Evolutionary conservation across 1,140 invertebrate species (phyloP).

Genomic region (Drosophila pandora): DNA sequence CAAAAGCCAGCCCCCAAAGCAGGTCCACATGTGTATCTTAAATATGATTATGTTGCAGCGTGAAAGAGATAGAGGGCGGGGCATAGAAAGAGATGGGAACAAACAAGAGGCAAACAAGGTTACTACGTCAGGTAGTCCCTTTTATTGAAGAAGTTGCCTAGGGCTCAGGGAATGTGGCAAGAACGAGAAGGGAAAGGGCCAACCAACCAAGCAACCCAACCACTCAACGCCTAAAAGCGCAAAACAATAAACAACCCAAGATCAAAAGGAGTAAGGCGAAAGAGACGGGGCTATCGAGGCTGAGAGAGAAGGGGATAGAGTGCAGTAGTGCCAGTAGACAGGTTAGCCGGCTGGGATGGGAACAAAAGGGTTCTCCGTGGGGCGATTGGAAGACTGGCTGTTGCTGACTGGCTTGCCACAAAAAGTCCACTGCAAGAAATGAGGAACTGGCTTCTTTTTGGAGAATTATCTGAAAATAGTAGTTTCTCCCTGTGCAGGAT

Average conservation of each 20-base stretch:
- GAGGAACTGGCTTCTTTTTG: too few species aligned
- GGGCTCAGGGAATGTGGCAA: conserved; percentile 20
- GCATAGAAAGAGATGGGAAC: not conserved
- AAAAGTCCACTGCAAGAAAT: too few species aligned
- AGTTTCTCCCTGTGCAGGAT: conserved; percentile 10
- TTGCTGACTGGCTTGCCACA: not conserved
- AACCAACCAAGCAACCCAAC: not conserved
- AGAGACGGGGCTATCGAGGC: not conserved
- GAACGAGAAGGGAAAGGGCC: not conserved
- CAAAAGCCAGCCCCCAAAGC: conserved; percentile 39
- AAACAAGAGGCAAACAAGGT: conserved; percentile 53
- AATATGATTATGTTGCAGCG: conserved; percentile 74
- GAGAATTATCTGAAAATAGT: too few species aligned
- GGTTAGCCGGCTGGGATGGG: conserved; percentile 51
- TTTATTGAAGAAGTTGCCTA: conserved; percentile 17
- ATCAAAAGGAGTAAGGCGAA: conserved; percentile 25
- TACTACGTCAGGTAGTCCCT: conserved; percentile 65
- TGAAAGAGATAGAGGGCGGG: not conserved
- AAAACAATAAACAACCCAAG: conserved; percentile 60
- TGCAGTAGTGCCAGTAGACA: conserved; percentile 42
- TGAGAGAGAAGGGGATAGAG: not conserved
- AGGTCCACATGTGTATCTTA: conserved; percentile 68
- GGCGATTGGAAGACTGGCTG: conserved; percentile 19
- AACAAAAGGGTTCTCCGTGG: conserved; percentile 43
- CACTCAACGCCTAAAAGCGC: conserved; percentile 55